Conservation (phyloP, 2,797 vertebrate genomes). For the Mormyrus proboscirostris region DNA sequence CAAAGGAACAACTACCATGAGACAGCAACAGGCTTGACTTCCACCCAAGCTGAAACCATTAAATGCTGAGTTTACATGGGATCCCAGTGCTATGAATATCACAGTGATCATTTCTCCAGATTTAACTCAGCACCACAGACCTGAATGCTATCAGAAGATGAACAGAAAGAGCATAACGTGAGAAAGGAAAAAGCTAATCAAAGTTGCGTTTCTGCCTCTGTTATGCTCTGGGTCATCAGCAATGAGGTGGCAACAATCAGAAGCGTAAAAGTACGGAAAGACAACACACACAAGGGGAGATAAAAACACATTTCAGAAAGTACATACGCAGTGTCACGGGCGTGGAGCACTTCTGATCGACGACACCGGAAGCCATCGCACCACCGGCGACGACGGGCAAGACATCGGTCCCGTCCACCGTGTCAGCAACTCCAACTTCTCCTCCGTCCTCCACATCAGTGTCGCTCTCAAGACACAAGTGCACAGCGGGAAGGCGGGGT, state of each 20-base stretch:
- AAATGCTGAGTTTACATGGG: neutral
- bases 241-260: neutral
- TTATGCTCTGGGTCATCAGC: neutral
- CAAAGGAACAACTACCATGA: neutral
- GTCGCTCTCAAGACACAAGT: constrained; percentile 42
- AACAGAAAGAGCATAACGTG: neutral
- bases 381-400: neutral
- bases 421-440: constrained; percentile 23
- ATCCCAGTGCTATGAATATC: neutral
- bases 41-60: neutral
- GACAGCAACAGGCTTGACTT: neutral
- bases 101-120: neutral
- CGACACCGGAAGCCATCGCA: constrained; percentile 1
- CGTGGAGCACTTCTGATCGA: constrained; percentile 50
- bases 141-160: neutral
- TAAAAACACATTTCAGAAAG: neutral
- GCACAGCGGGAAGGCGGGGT: neutral
- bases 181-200: neutral
- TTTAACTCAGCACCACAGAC: neutral
- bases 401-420: neutral
- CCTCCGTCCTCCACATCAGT: constrained; percentile 38
- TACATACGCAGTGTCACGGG: constrained; percentile 49
- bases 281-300: no score
- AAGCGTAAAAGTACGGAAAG: neutral
- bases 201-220: neutral